Evolutionary conservation across 2,888 invertebrate genomes (phyloP).

Genomic region (Thyatira batis): DNA sequence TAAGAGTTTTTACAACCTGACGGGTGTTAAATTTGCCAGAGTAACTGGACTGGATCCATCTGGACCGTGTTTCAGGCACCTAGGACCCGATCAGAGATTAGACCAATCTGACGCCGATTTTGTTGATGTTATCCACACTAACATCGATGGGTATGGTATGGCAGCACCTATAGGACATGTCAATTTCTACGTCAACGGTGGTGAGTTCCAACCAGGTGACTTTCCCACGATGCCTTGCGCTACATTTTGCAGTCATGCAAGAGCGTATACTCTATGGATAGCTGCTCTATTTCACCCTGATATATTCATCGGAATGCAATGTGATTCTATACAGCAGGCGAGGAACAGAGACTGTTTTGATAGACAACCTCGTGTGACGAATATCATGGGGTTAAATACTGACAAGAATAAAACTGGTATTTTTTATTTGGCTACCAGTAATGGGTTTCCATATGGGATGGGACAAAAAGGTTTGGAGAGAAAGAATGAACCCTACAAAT

Average conservation of each 20-base stretch:
- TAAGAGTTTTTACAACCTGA: conserved; percentile 25
- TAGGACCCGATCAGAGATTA: conserved; percentile 24
- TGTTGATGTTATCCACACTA: conserved; percentile 24
- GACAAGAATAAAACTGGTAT: conserved; percentile 23
- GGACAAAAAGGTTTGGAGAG: not conserved
- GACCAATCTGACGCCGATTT: conserved; percentile 31
- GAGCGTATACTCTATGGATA: conserved; percentile 34
- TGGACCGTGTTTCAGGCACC: conserved; percentile 33
- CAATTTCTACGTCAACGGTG: conserved; percentile 39
- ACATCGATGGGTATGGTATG: conserved; percentile 31
- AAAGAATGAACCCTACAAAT: not conserved
- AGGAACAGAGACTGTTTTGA: conserved; percentile 36
- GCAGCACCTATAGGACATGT: conserved; percentile 32
- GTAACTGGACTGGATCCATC: conserved; percentile 31
- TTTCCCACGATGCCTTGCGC: conserved; percentile 31
- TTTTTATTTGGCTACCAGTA: not conserved
- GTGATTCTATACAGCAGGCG: conserved; percentile 43
- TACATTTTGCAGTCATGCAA: conserved; percentile 36
- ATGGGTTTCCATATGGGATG: not conserved
- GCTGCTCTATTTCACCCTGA: conserved; percentile 30
- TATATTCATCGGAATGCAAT: conserved; percentile 37
- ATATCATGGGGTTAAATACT: conserved; percentile 29
- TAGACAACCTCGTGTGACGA: conserved; percentile 31
- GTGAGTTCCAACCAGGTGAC: conserved; percentile 40
- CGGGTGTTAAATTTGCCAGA: conserved; percentile 24